Conservation (phyloP, 2,888 invertebrate genomes). For the Melolontha melolontha region DNA sequence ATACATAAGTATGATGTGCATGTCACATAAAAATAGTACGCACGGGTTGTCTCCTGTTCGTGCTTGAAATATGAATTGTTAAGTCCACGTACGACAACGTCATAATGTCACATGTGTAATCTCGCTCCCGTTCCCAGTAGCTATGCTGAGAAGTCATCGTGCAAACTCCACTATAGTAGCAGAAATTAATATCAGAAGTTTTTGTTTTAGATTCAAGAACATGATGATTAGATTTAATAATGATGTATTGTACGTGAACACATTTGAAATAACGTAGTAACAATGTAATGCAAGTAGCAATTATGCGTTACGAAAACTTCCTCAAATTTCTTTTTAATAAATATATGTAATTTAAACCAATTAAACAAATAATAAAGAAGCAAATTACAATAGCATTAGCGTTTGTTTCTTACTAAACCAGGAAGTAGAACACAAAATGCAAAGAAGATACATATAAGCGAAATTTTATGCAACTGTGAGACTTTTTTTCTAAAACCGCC, state of each 20-base stretch:
- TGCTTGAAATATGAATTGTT: conserved; percentile 30
- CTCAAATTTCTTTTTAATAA: too few species aligned
- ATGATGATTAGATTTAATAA: not conserved
- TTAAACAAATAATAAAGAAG: too few species aligned
- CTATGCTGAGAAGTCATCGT: not conserved
- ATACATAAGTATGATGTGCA: conserved; percentile 32
- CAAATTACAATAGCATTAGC: too few species aligned
- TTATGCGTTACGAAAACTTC: too few species aligned
- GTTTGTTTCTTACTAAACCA: too few species aligned
- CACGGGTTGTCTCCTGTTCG: conserved; percentile 32
- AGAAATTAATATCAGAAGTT: conserved; percentile 7
- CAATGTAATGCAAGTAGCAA: too few species aligned
- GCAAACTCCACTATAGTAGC: not conserved
- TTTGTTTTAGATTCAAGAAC: conserved; percentile 4
- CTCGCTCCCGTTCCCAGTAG: conserved; percentile 3
- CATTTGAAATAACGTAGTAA: too few species aligned
- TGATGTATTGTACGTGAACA: not conserved
- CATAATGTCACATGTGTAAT: conserved; percentile 2
- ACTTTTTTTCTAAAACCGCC: too few species aligned
- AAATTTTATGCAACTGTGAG: too few species aligned
- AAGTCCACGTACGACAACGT: conserved; percentile 14
- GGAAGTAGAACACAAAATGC: too few species aligned
- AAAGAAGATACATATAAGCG: too few species aligned
- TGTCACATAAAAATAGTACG: conserved; percentile 37
- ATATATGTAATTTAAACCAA: too few species aligned